These are phyloP conservation scores for Drosophila niveifrons DNA, from an alignment of 2,888 invertebrate species.

Conservation along the genomic window DNA sequence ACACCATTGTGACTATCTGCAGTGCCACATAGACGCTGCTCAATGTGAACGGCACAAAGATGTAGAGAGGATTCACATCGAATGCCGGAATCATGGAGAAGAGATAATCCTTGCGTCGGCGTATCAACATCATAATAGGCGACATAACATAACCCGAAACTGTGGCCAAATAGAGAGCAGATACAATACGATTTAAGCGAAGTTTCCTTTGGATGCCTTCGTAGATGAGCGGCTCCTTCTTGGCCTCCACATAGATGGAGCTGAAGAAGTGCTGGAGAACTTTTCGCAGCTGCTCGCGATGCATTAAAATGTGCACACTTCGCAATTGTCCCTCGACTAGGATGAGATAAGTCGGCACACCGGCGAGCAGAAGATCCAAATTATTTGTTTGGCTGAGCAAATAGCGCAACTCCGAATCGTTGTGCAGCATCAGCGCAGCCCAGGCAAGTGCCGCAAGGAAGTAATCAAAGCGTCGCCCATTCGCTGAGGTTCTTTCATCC, in stretches of 20 bases:
- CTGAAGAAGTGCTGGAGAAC: conserved; percentile 69
- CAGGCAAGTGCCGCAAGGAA: conserved; percentile 46
- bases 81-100: conserved; percentile 68
- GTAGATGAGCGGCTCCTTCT: conserved; percentile 50
- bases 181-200: conserved; percentile 52
- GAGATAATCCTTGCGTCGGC: conserved; percentile 37
- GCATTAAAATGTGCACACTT: conserved; percentile 49
- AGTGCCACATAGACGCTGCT: conserved; percentile 69
- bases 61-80: conserved; percentile 42
- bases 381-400: conserved; percentile 49
- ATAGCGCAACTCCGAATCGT: conserved; percentile 73
- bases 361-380: conserved; percentile 69
- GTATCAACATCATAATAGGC: conserved; percentile 53
- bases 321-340: conserved; percentile 73
- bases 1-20: conserved; percentile 56
- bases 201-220: conserved; percentile 53
- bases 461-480: conserved; percentile 47
- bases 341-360: conserved; percentile 73
- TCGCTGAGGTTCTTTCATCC: conserved; percentile 48
- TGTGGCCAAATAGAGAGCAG: conserved; percentile 56
- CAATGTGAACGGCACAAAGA: conserved; percentile 61
- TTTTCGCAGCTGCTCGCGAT: conserved; percentile 48
- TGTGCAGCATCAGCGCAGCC: conserved; percentile 54
- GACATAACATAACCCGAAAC: conserved; percentile 50
- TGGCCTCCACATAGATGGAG: conserved; percentile 69